Percentiles rank a stretch among this genome's conserved stretches.
phyloP scores from a whole-genome alignment of 2,797 vertebrate species.

The Oreortyx pictus region DNA sequence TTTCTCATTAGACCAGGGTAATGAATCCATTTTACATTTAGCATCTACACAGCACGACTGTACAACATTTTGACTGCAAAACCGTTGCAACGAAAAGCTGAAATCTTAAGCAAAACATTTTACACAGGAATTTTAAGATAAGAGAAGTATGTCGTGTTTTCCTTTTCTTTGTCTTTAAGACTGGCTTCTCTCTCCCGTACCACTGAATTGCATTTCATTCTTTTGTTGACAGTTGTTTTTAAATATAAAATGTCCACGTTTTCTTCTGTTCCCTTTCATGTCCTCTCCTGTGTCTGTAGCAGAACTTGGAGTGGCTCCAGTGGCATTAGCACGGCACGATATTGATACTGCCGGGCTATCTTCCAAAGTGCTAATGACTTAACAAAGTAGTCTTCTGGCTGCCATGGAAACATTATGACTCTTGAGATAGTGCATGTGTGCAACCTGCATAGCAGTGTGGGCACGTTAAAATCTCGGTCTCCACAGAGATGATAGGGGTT shows the following conservation, averaged over 20 bases:
- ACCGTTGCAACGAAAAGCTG: not conserved
- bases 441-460: not conserved
- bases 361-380: slow-evolving; percentile 14
- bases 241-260: not conserved
- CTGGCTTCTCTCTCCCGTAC: not conserved
- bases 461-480: not conserved
- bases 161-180: not conserved
- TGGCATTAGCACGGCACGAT: slow-evolving; percentile 6
- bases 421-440: not conserved
- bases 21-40: not conserved
- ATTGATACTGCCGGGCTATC: not conserved
- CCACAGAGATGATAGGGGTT: not conserved
- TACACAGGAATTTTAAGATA: not conserved
- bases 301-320: slow-evolving; percentile 24
- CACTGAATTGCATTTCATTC: not conserved
- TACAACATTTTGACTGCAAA: not conserved
- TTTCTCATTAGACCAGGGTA: not conserved
- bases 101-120: not conserved
- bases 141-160: not conserved
- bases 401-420: not conserved
- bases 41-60: not conserved
- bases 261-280: not conserved
- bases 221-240: not conserved
- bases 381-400: slow-evolving; percentile 27
- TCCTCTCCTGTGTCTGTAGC: not conserved